Percentiles rank a stretch among this genome's conserved stretches.
These are phyloP conservation scores for Drosophila peninsularis DNA, from an alignment of 2,888 invertebrate species.

Conservation along the genomic window DNA sequence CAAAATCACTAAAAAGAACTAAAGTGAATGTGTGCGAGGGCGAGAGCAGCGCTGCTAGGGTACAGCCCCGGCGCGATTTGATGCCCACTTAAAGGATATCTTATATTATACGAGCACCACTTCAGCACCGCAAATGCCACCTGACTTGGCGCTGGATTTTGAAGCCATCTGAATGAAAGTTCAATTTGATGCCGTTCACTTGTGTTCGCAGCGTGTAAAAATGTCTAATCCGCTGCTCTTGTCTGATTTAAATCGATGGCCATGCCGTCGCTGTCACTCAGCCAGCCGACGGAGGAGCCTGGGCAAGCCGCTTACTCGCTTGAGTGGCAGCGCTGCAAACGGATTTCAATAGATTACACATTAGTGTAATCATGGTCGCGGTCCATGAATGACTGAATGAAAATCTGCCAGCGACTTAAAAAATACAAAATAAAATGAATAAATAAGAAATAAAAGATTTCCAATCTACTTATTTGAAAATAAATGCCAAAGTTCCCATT, in stretches of 20 bases:
- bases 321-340: slow-evolving; percentile 17
- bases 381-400: background rate
- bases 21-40: slow-evolving; percentile 12
- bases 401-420: background rate
- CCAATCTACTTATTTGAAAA: background rate
- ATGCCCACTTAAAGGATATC: background rate
- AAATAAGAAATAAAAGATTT: background rate
- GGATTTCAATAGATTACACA: slow-evolving; percentile 24
- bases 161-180: background rate
- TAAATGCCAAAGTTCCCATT: background rate
- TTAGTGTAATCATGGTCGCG: slow-evolving; percentile 20
- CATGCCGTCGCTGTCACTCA: slow-evolving; percentile 5
- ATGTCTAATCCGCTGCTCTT: slow-evolving; percentile 11
- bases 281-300: background rate
- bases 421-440: background rate
- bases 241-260: slow-evolving; percentile 4
- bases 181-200: slow-evolving; percentile 3
- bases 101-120: background rate
- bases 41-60: slow-evolving; percentile 17
- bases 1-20: slow-evolving; percentile 42
- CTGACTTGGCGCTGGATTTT: slow-evolving; percentile 5
- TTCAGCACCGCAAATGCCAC: slow-evolving; percentile 7
- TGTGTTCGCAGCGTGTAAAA: slow-evolving; percentile 7
- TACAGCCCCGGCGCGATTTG: too few relatives aligned
- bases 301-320: slow-evolving; percentile 27